phyloP scores from a whole-genome alignment of 2,888 invertebrate species.

The Cataglyphis albicans region DNA sequence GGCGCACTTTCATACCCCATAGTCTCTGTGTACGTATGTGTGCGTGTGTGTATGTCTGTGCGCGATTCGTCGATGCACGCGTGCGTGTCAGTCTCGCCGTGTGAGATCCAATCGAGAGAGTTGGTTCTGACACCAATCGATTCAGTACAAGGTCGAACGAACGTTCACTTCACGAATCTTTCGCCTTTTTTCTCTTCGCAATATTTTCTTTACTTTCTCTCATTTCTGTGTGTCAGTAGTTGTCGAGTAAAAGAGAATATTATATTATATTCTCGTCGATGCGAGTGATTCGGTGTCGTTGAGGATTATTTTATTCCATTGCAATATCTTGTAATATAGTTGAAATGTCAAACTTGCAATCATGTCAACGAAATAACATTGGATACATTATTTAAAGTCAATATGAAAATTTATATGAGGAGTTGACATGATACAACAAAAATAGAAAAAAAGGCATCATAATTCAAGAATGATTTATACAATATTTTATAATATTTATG shows the following conservation, averaged over 20 bases:
- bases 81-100: slow-evolving; percentile 61
- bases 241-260: background rate
- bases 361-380: background rate
- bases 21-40: slow-evolving; percentile 19
- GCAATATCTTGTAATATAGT: background rate
- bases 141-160: slow-evolving; percentile 28
- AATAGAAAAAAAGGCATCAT: slow-evolving; percentile 14
- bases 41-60: slow-evolving; percentile 39
- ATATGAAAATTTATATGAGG: slow-evolving; percentile 2
- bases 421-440: background rate
- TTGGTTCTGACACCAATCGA: slow-evolving; percentile 37
- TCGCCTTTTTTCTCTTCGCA: background rate
- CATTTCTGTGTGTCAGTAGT: background rate
- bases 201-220: background rate
- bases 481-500: too few relatives aligned
- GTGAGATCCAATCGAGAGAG: slow-evolving; percentile 38
- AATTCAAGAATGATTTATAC: background rate
- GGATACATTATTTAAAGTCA: background rate
- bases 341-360: background rate
- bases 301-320: background rate
- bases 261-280: background rate
- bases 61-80: slow-evolving; percentile 26
- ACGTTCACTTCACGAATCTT: background rate
- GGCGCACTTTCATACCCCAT: slow-evolving; percentile 34
- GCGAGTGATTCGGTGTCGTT: background rate